Conservation (phyloP, 2,113 vertebrate species). For the Mystacornis crossleyi region DNA sequence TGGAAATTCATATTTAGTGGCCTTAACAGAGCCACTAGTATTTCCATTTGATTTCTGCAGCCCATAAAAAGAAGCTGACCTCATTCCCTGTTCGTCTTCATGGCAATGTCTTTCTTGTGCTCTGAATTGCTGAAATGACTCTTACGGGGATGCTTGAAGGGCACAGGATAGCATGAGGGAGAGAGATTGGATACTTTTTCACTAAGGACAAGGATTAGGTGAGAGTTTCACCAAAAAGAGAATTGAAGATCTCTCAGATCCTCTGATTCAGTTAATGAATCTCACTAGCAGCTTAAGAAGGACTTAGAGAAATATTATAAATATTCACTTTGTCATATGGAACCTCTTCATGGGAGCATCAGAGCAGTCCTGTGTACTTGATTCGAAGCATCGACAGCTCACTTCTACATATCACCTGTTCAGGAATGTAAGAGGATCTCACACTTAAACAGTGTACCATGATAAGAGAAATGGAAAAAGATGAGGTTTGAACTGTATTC, state of each 20-base stretch:
- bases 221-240: neutral
- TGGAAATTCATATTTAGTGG: neutral
- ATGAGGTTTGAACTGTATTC: neutral
- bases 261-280: neutral
- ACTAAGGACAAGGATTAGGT: neutral
- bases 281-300: neutral
- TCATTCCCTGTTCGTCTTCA: neutral
- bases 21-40: neutral
- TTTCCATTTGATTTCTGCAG: neutral
- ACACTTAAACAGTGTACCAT: neutral
- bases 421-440: neutral
- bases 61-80: neutral
- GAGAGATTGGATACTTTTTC: neutral
- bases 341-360: neutral
- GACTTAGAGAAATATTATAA: neutral
- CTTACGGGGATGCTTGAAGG: neutral
- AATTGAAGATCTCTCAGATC: neutral
- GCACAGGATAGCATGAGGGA: neutral
- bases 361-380: neutral
- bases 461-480: neutral
- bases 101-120: rapidly evolving
- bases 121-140: neutral
- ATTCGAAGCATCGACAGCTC: neutral
- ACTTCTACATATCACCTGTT: neutral
- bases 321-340: neutral